Evolutionary conservation across 2,797 vertebrate genomes (phyloP).

Genomic region (Hypotaenidia okinawae): DNA sequence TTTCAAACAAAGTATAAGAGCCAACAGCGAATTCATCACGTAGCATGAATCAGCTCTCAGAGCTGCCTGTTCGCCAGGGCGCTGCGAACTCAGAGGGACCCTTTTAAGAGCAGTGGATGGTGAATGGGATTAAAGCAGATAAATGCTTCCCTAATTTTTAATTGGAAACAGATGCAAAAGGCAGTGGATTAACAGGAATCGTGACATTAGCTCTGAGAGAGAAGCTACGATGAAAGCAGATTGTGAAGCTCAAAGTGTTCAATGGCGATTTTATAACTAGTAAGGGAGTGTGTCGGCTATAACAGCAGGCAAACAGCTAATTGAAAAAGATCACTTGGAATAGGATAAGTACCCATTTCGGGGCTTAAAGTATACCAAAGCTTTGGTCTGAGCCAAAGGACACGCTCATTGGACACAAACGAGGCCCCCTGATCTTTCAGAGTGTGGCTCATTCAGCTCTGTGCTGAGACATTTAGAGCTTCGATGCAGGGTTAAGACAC

Average conservation of each 20-base stretch:
- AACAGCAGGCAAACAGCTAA: constrained; percentile 11
- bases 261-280: background rate
- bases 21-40: background rate
- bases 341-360: background rate
- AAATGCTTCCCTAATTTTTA: constrained; percentile 36
- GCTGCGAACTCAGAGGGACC: background rate
- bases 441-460: background rate
- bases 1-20: background rate
- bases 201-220: background rate
- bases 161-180: constrained; percentile 24
- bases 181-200: constrained; percentile 7
- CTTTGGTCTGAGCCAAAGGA: constrained; percentile 1
- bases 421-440: background rate
- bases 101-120: background rate
- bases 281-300: background rate
- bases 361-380: background rate
- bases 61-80: background rate
- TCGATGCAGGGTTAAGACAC: background rate
- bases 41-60: background rate
- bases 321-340: background rate
- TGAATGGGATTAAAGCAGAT: background rate
- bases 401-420: background rate
- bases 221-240: background rate
- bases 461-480: background rate
- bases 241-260: background rate